phyloP scores from a whole-genome alignment of 64 coral and sea anemone species.

The Montipora cactus region DNA sequence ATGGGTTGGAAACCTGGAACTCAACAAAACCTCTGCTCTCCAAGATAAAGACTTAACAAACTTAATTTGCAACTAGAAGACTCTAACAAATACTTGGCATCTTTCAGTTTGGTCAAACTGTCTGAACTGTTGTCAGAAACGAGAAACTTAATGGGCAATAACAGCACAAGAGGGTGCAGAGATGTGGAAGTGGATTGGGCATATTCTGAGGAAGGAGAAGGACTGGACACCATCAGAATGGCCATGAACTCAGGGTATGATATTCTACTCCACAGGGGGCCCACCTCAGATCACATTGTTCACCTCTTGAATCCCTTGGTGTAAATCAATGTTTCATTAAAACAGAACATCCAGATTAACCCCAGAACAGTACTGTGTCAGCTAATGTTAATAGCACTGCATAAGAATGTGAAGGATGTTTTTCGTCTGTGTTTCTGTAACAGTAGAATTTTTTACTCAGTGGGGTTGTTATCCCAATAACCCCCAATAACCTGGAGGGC shows the following conservation, averaged over 20 bases:
- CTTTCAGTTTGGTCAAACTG: conserved; percentile 18
- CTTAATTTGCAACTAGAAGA: neutral
- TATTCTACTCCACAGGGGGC: conserved; percentile 15
- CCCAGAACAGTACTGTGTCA: too few relatives aligned
- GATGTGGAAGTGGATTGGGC: conserved; percentile 16
- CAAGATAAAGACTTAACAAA: conserved; percentile 9
- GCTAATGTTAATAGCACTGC: too few relatives aligned
- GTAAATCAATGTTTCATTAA: too few relatives aligned
- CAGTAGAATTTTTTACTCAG: too few relatives aligned
- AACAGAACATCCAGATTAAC: too few relatives aligned
- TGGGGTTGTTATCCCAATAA: too few relatives aligned
- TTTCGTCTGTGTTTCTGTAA: too few relatives aligned
- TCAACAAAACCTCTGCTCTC: conserved; percentile 12
- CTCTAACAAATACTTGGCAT: neutral
- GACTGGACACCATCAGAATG: conserved; percentile 2
- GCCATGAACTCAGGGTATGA: neutral
- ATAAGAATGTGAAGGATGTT: too few relatives aligned
- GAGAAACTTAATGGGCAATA: conserved; percentile 11
- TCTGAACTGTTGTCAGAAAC: conserved; percentile 10
- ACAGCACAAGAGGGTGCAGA: conserved; percentile 13
- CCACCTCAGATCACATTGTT: neutral
- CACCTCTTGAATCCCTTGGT: too few relatives aligned
- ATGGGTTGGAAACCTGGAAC: conserved; percentile 5
- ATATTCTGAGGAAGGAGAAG: conserved; percentile 21
- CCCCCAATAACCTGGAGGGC: too few relatives aligned